Evolutionary conservation across 1,140 invertebrate genomes (phyloP), one percentile per base, ranked within the genome.

Genomic region (Dysdera silvatica): DNA sequence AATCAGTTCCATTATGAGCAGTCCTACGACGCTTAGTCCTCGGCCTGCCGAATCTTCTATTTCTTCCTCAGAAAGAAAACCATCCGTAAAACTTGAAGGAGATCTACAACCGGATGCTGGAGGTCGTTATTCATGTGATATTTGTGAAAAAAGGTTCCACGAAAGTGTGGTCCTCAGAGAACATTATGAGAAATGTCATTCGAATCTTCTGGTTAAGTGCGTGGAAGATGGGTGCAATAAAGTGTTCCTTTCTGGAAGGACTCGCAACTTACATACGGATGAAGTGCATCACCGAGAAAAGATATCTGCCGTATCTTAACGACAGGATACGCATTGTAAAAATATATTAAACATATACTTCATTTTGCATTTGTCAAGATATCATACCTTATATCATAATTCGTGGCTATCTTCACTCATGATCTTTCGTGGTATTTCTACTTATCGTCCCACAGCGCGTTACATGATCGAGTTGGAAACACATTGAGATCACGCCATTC

Each of bases 111-210:
- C 53, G 7, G 60, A 61, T 43, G 4, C 18, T 0, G 59, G 61
- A 0, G 65, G 65, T 6, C 20, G 57, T 23, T 81, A 84, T 60
- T 80, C 80, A 49, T 87, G 85, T 71, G 78, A 82, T 53, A 81
- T 85, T 61, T 87, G 85, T 70, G 77, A 80, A 67, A 80, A 81
- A 57, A 74, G 77, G 51, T 83, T 85, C 70, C 77, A 78, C 41
- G 83, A 84, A 68, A 76, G 81, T 20, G 69, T 77, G 3, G 78
- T 79, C 18, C 75, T 87, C 51, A 85, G 85, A 70, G 79, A 84
- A 65, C 86, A 88, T 78, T 83, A 80, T 74, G 82, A 84, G 69
- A 79, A 78, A 40, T 71, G 80, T 35, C 88, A 91, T 72, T 73
- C 71, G 14, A 69, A 72, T 40, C 71, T 74, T 53, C 49, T 69